Evolutionary conservation across 1,140 invertebrate genomes (phyloP).

Genomic region (Andricus grossulariae): DNA sequence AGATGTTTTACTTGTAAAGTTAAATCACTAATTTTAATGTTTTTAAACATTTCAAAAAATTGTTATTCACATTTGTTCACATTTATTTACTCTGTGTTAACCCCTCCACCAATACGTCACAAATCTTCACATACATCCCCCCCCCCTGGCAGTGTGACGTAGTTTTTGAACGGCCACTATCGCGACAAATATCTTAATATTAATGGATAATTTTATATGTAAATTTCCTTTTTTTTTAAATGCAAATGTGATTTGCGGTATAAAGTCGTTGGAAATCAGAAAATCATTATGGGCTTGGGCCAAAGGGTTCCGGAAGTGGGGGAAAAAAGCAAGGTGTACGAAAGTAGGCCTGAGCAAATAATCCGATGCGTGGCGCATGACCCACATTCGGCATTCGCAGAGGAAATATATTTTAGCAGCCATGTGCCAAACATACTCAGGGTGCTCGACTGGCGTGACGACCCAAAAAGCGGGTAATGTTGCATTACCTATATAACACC

Average conservation of each 20-base stretch:
- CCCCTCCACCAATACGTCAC: too few relatives aligned
- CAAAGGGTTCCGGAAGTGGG: constrained; percentile 20
- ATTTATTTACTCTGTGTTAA: too few relatives aligned
- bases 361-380: constrained; percentile 18
- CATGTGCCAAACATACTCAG: constrained; percentile 23
- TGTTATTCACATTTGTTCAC: too few relatives aligned
- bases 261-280: constrained; percentile 27
- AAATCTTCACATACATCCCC: too few relatives aligned
- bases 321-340: constrained; percentile 10
- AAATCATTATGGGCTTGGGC: background rate
- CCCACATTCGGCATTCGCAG: constrained; percentile 4
- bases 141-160: too few relatives aligned
- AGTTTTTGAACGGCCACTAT: too few relatives aligned
- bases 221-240: background rate
- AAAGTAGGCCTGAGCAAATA: constrained; percentile 20
- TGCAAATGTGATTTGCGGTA: background rate
- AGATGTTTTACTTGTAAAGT: too few relatives aligned
- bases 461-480: constrained; percentile 23
- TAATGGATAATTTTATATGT: background rate
- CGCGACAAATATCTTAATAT: too few relatives aligned
- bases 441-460: constrained; percentile 25
- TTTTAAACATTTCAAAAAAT: too few relatives aligned
- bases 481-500: constrained; percentile 9
- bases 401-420: constrained; percentile 26
- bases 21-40: too few relatives aligned